A percentile compares a stretch with the other conserved stretches of the same genome.
These are phyloP conservation scores for Tenthredo distinguenda DNA, from an alignment of 2,888 invertebrate genomes.

Conservation along the genomic window DNA sequence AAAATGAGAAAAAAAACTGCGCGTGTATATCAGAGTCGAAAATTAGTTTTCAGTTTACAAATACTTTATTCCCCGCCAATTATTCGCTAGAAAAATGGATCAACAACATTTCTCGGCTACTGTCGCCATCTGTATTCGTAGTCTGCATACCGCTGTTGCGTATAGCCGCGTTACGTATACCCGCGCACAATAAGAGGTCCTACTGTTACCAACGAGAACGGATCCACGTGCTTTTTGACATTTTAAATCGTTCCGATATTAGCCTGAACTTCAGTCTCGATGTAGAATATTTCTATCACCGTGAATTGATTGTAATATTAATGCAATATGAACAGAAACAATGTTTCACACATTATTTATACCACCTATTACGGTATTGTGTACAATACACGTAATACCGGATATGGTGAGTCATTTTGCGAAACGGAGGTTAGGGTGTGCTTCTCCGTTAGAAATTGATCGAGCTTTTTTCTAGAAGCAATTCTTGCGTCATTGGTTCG, in stretches of 20 bases:
- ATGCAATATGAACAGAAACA: neutral
- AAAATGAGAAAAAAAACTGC: neutral
- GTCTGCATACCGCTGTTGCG: neutral
- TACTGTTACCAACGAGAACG: neutral
- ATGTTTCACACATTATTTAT: neutral
- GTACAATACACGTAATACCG: neutral
- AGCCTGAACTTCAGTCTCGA: neutral
- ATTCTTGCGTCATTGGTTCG: neutral
- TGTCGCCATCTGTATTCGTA: conserved; percentile 35
- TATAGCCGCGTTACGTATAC: neutral
- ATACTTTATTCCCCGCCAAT: neutral
- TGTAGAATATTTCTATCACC: neutral
- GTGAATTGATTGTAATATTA: neutral
- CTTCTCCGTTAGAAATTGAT: neutral
- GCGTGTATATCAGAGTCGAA: neutral
- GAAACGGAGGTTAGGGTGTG: neutral
- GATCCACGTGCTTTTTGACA: conserved; percentile 4
- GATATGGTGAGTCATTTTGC: neutral
- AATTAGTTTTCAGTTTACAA: neutral
- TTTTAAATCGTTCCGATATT: neutral
- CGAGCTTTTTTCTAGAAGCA: neutral
- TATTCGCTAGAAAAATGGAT: neutral
- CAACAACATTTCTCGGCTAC: neutral
- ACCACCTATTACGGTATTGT: neutral
- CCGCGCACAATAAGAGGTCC: neutral